A percentile compares a stretch with the other conserved stretches of the same genome.
Conservation (phyloP, 2,797 vertebrate genomes). For the Pelochelys cantorii region DNA sequence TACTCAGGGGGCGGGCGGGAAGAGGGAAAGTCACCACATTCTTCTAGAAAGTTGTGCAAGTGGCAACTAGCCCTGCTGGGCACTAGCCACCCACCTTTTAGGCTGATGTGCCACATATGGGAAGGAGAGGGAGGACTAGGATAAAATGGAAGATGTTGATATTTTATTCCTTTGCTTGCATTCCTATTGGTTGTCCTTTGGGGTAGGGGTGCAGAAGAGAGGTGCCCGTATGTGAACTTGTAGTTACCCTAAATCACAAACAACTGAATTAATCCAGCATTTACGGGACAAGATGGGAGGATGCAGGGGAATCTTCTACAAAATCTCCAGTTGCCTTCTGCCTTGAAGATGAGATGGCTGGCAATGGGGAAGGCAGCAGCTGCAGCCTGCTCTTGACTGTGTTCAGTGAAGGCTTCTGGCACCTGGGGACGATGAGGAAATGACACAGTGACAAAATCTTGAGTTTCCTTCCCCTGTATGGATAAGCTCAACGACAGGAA, state of each 20-base stretch:
- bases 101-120: not conserved
- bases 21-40: conserved; percentile 29
- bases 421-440: conserved; percentile 4
- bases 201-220: not conserved
- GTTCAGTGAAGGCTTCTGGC: conserved; percentile 22
- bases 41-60: conserved; percentile 10
- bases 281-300: not conserved
- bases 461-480: not conserved
- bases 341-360: not conserved
- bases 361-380: not conserved
- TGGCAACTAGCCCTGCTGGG: conserved; percentile 29
- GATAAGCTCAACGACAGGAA: not conserved
- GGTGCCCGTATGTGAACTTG: not conserved
- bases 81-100: not conserved
- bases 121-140: not conserved
- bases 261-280: conserved; percentile 21
- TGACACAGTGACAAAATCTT: not conserved
- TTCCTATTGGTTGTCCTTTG: conserved; percentile 11
- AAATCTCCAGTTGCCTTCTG: not conserved
- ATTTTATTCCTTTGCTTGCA: conserved; percentile 38
- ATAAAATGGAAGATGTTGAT: not conserved
- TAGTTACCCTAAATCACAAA: conserved; percentile 38
- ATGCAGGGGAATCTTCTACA: not conserved
- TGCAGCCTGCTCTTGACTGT: not conserved
- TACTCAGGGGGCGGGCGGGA: not conserved